Percentiles rank a stretch among this genome's conserved stretches.
These are phyloP conservation scores for Dinocampus coccinellae DNA, from an alignment of 2,888 invertebrate species.

Conservation along the genomic window DNA sequence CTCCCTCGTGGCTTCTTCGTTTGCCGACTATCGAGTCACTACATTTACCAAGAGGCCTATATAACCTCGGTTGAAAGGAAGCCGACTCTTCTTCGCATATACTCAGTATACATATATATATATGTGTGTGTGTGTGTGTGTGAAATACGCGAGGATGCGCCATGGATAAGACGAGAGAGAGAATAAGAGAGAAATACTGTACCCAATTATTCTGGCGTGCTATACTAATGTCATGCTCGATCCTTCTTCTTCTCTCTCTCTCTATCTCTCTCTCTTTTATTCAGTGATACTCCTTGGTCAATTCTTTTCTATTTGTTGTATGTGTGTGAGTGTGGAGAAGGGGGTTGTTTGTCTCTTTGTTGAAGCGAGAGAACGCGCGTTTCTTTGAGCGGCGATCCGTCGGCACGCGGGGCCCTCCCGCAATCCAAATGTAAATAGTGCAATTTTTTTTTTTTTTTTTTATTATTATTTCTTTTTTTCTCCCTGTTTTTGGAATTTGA, in stretches of 20 bases:
- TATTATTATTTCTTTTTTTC: not conserved
- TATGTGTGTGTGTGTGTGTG: constrained; percentile 6
- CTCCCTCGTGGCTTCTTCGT: constrained; percentile 8
- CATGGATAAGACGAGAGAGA: too few species aligned
- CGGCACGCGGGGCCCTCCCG: not conserved
- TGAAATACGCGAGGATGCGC: not conserved
- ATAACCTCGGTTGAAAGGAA: constrained; percentile 58
- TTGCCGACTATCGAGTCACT: constrained; percentile 24
- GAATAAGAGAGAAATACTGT: constrained; percentile 54
- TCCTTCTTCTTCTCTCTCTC: constrained; percentile 52
- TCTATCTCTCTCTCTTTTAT: constrained; percentile 37
- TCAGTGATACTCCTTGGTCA: not conserved
- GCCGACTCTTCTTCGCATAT: constrained; percentile 60
- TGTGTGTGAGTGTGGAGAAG: not conserved
- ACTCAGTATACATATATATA: constrained; percentile 58
- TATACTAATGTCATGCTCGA: constrained; percentile 66
- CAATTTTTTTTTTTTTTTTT: not conserved
- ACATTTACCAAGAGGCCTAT: constrained; percentile 29
- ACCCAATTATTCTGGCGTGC: constrained; percentile 68
- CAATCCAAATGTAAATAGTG: not conserved
- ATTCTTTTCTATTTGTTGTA: too few species aligned
- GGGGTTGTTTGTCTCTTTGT: too few species aligned
- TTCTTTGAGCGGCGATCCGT: not conserved
- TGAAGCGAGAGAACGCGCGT: too few species aligned
- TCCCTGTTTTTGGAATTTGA: not conserved